These are phyloP conservation scores for Polymixis flavicincta DNA, from an alignment of 2,888 invertebrate genomes.

Conservation along the genomic window DNA sequence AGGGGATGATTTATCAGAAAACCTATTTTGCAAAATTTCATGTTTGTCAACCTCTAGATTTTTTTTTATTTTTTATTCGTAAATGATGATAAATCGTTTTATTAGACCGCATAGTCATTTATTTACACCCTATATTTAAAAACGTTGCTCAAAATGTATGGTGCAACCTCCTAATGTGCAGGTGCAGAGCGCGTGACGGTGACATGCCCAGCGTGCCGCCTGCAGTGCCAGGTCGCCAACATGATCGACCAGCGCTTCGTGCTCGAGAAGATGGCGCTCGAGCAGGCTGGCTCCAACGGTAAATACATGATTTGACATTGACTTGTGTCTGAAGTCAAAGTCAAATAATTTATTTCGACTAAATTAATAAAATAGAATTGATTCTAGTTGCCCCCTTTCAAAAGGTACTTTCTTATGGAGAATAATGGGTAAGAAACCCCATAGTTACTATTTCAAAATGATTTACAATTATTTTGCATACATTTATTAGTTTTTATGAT, in stretches of 20 bases:
- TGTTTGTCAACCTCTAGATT: background rate
- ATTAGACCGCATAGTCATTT: background rate
- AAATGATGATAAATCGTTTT: background rate
- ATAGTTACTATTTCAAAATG: background rate
- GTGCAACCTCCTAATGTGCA: constrained; percentile 51
- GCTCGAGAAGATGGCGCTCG: constrained; percentile 91
- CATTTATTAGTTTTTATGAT: background rate
- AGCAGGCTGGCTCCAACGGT: constrained; percentile 82
- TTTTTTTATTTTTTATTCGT: background rate
- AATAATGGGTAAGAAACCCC: background rate
- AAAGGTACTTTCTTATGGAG: background rate
- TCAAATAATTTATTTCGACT: background rate
- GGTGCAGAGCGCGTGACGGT: constrained; percentile 87
- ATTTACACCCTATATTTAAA: background rate
- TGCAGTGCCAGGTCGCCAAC: constrained; percentile 93
- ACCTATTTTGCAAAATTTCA: background rate
- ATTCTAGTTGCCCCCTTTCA: background rate
- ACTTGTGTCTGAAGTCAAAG: background rate
- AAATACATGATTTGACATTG: background rate
- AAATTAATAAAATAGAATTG: background rate
- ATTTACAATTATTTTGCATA: background rate
- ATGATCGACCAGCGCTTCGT: constrained; percentile 96
- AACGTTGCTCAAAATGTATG: no score
- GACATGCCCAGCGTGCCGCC: constrained; percentile 94
- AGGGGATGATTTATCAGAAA: background rate